A percentile compares a stretch with the other conserved stretches of the same genome.
Evolutionary conservation across 1,140 invertebrate species (phyloP).

Genomic region (Mya arenaria): DNA sequence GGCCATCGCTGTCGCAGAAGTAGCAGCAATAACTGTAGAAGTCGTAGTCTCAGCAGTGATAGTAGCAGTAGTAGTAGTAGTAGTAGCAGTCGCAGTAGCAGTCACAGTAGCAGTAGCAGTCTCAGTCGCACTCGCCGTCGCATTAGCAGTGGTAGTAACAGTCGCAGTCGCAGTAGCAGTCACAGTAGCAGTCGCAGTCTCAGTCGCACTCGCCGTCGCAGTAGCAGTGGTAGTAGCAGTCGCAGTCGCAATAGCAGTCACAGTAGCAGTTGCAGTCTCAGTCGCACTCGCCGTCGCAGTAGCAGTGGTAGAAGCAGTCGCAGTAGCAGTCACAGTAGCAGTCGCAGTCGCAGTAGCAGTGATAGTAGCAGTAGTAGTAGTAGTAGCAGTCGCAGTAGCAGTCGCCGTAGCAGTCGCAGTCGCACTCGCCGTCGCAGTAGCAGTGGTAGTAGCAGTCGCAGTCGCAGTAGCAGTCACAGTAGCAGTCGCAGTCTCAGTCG

Average conservation of each 20-base stretch:
- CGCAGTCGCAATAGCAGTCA: background rate
- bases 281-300: background rate
- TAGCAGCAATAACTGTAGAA: background rate
- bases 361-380: background rate
- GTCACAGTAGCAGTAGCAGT: conserved; percentile 1
- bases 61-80: background rate
- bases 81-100: background rate
- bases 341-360: background rate
- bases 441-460: background rate
- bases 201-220: background rate
- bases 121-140: background rate
- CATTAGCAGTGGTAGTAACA: background rate
- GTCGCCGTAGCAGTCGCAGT: background rate
- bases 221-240: background rate
- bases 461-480: background rate
- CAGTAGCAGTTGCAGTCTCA: background rate
- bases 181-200: background rate
- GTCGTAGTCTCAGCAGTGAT: background rate
- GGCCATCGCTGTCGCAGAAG: background rate
- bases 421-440: background rate
- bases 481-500: background rate
- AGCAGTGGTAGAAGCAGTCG: background rate
- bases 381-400: background rate
- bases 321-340: background rate
- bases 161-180: background rate